Base-by-base conservation (phyloP, 2,113 vertebrate genomes). In the Spermophilus dauricus region DNA sequence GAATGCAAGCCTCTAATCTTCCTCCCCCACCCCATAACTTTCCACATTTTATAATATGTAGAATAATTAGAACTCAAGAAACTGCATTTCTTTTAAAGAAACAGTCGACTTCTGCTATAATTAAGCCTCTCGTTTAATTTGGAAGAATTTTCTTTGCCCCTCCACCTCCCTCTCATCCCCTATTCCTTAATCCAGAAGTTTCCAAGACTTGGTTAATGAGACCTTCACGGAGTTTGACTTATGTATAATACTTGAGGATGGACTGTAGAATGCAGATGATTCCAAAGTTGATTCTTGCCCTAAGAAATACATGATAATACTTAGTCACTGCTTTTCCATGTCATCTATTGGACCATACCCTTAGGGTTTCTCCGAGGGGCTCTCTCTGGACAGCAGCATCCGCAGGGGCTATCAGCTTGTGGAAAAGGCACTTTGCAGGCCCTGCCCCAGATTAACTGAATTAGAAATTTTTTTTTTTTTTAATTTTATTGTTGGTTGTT, bases 1-100 rank as follows among this genome's bases (percentile, higher is more conserved):
- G 96, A 98, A 98, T 98, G 96, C 42, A 82, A 97, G 91, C n/a
- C 63, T 94, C 95, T 84, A n/a, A 76, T 63, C 89, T 73, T 75
- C 58, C 96, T 82, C 32, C 69, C 58, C 53, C 73, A 85, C 37
- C 86, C 86, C 85, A 45, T 91, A 91, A 96, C 96, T 93, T 97
- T 97, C 96, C 93, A 89, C 48, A 37, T 97, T 88, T 96, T 98
- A 93, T 87, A 98, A 95, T 97, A 96, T 75, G 83, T n/a, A 32
- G 95, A 97, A 94, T 95, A 97, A 95, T 96, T 97, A 89, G 58
- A 87, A 80, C 63, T 53, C 34, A 78, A 86, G 89, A 91, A 95
- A 90, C 58, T 81, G 70, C 34, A 85, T 93, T 97, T 91, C 63
- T 94, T 91, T 97, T 95, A 97, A 97, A 97, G 87, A 88, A 91